Conservation (phyloP, 2,888 invertebrate species). For the Pristionchus exspectatus region DNA sequence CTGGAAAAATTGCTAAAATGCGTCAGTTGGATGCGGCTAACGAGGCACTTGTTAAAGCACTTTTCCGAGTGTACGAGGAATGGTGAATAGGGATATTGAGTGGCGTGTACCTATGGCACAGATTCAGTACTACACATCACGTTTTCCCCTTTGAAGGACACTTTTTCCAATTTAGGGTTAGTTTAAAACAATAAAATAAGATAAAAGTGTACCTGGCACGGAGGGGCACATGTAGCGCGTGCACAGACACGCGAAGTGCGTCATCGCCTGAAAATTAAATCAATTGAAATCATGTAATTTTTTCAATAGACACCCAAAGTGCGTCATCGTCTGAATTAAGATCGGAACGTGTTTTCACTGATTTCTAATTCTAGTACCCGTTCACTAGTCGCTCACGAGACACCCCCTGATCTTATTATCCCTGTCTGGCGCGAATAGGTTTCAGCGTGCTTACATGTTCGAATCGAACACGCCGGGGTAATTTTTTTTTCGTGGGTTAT, state of each 20-base stretch:
- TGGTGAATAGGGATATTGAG: no score
- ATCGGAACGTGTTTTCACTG: not conserved
- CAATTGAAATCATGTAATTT: not conserved
- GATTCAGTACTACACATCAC: not conserved
- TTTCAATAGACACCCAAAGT: slow-evolving; percentile 89
- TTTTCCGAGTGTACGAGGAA: no score
- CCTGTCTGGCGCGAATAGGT: not conserved
- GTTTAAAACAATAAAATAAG: not conserved
- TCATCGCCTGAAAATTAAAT: slow-evolving; percentile 86
- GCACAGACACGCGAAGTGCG: slow-evolving; percentile 99
- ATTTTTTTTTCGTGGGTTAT: not conserved
- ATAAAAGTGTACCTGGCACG: slow-evolving; percentile 56
- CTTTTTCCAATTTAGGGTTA: no score
- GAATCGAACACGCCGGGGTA: not conserved
- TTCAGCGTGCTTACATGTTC: not conserved
- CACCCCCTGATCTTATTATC: not conserved
- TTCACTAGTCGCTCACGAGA: not conserved
- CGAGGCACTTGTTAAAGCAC: no score
- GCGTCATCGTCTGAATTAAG: slow-evolving; percentile 89
- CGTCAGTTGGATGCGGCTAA: no score
- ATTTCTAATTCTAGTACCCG: not conserved
- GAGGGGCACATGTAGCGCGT: slow-evolving; percentile 85
- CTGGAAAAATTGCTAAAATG: not conserved
- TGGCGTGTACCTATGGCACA: not conserved
- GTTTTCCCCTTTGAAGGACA: no score